phyloP scores from a whole-genome alignment of 2,888 invertebrate genomes.

The Sesamia inferens region DNA sequence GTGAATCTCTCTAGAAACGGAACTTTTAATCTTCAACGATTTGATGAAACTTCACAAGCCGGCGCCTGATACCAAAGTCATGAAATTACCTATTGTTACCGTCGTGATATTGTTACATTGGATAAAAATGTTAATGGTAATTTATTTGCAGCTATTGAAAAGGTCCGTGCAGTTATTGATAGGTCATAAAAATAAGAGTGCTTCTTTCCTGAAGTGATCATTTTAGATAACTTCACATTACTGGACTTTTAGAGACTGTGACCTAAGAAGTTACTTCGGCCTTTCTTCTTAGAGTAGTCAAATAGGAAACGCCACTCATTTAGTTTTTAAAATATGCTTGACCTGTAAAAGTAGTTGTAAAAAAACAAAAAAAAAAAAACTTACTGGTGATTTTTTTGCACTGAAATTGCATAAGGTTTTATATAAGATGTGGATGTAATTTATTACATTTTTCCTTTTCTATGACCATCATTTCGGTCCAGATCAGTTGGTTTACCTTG shows the following conservation, averaged over 20 bases:
- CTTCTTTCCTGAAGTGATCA: background rate
- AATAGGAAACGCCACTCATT: background rate
- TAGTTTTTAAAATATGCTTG: background rate
- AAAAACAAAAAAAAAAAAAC: constrained; percentile 45
- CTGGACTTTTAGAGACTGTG: background rate
- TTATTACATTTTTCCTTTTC: constrained; percentile 67
- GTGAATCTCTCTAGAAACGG: background rate
- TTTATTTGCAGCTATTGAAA: no score
- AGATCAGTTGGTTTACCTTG: constrained; percentile 69
- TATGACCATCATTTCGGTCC: constrained; percentile 73
- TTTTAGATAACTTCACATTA: no score
- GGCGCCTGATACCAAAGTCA: background rate
- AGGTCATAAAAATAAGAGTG: background rate
- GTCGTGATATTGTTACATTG: background rate
- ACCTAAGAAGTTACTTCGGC: background rate
- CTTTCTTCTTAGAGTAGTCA: background rate
- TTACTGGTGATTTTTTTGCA: constrained; percentile 73
- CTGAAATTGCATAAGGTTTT: constrained; percentile 80
- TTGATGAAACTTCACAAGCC: background rate
- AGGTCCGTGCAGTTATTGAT: background rate
- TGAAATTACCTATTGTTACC: no score
- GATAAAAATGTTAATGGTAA: background rate
- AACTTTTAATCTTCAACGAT: background rate
- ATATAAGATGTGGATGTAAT: constrained; percentile 63
- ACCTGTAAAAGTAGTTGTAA: background rate